phyloP scores from a whole-genome alignment of 2,113 vertebrate species.

The Dicerorhinus sumatrensis region DNA sequence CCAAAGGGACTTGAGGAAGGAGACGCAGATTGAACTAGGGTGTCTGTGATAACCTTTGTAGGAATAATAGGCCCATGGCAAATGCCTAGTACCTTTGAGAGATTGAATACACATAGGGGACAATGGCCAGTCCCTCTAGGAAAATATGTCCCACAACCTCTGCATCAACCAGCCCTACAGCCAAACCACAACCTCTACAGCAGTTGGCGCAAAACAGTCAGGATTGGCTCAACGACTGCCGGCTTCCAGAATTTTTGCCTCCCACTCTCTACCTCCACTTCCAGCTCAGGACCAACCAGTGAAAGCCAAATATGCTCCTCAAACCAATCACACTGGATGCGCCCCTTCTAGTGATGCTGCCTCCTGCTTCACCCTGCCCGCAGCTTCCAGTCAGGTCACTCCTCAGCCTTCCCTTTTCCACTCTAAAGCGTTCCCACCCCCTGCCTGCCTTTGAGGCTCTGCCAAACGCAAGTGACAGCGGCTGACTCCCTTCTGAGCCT shows the following conservation, averaged over 20 bases:
- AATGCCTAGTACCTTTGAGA: neutral
- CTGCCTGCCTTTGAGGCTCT: neutral
- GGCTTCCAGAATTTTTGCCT: neutral
- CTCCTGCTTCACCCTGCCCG: neutral
- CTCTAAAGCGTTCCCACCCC: neutral
- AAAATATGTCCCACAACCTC: neutral
- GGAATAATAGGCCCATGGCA: neutral
- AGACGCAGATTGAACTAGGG: neutral
- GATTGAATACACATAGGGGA: neutral
- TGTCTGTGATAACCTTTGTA: neutral
- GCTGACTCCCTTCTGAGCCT: neutral
- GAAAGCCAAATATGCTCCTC: neutral
- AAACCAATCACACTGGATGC: fast-evolving
- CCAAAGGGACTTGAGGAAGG: neutral
- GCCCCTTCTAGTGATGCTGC: fast-evolving
- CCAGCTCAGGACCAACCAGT: neutral
- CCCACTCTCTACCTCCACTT: neutral
- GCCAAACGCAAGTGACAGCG: neutral
- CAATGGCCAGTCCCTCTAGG: neutral
- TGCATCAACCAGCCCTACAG: neutral
- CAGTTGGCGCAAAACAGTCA: neutral
- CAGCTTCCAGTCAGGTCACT: neutral
- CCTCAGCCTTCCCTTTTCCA: neutral
- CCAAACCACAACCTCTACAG: too few species aligned
- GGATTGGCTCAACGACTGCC: neutral